Base-by-base conservation (phyloP, 2,888 invertebrate species). In the Lithophane leautieri region DNA sequence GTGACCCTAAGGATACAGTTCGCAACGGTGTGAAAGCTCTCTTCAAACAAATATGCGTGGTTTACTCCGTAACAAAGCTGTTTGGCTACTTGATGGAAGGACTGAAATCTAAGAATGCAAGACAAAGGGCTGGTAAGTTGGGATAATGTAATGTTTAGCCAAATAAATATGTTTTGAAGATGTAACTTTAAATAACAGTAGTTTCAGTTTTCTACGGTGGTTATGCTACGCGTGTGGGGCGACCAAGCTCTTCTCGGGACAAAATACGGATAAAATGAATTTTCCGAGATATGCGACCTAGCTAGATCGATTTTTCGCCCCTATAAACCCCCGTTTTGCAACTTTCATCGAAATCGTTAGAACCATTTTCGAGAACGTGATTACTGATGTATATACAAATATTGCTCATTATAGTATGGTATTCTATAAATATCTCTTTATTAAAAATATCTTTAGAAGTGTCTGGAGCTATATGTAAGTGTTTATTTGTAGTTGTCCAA, bases 1-100 rank as follows among this genome's bases (percentile, higher is more conserved):
- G 99, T 6, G 99, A 99, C 94, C 98, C 99, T 0, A 99, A 99
- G 95, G 99, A 99, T 94, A 97, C 99, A 19, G 99, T 99, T 0
- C 97, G 99, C 28, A 98, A 98, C 91, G 98, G 98, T 54, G 99
- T 99, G 0, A 98, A 98, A 81, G 97, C 97, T 2, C 97, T 99
- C 7, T 97, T 99, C 88, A 98, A 98, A 88, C 98, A 98, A 94
- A 98, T 99, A 70, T 98, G 98, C 84, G 97, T 98, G 11, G 97
- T 99, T 12, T 99, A 99, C 95, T 98, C 99, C 0, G 98, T 98
- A 52, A 98, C 98, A 80, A 99, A 99, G 93, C 97, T 99, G 83
- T 99, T 99, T 91, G 97, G 98, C 0, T 98, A 98, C 88, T 97
- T 99, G 28, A 98, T 99, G 98, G 99, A 99, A 88, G 99, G 99